phyloP scores from a whole-genome alignment of 2,797 vertebrate species.

The Picus viridis region DNA sequence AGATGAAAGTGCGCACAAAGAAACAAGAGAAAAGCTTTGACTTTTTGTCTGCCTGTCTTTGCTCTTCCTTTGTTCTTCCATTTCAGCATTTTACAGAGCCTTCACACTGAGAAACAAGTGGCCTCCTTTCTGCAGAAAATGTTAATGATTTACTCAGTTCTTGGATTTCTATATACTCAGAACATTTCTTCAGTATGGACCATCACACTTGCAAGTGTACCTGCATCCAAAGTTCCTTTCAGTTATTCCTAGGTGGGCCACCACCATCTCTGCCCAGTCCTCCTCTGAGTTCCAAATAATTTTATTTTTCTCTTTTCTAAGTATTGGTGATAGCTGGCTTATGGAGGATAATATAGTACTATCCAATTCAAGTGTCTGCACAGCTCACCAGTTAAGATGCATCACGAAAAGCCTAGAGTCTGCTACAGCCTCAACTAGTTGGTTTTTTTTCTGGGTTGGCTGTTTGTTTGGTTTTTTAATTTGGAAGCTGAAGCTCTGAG shows the following conservation, averaged over 20 bases:
- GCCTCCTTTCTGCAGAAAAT: not conserved
- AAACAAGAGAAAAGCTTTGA: not conserved
- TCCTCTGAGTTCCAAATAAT: not conserved
- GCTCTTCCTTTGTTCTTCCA: not conserved
- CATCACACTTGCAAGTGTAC: not conserved
- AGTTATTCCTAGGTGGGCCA: not conserved
- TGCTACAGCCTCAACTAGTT: fast-evolving
- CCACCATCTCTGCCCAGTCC: not conserved
- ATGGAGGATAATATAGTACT: not conserved
- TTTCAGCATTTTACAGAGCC: not conserved
- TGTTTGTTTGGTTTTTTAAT: too few relatives aligned
- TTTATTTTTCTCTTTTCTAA: not conserved
- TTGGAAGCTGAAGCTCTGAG: not conserved
- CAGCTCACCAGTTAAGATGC: not conserved
- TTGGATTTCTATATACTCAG: not conserved
- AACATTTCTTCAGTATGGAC: not conserved
- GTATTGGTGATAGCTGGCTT: not conserved
- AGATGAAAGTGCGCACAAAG: not conserved
- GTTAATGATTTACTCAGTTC: not conserved
- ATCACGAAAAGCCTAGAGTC: not conserved
- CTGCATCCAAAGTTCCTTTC: not conserved
- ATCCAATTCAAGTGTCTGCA: not conserved
- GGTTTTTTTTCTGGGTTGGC: too few relatives aligned
- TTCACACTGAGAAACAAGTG: not conserved
- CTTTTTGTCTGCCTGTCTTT: not conserved